These are phyloP conservation scores for Hoplias malabaricus DNA, from an alignment of 2,113 vertebrate species.

Conservation along the genomic window DNA sequence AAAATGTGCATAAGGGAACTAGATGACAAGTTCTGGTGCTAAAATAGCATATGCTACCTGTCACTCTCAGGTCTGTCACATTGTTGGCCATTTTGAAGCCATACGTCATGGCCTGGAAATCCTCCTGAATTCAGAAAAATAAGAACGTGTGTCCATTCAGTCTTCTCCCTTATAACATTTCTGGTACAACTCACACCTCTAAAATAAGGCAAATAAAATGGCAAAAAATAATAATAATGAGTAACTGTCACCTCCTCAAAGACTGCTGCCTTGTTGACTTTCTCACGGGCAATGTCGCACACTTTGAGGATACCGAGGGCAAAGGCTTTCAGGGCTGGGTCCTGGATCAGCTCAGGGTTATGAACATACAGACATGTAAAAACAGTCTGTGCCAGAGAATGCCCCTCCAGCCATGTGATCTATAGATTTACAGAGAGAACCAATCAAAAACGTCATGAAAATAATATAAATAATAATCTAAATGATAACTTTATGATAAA, in stretches of 20 bases:
- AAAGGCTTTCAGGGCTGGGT: slow-evolving; percentile 96
- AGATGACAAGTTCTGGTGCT: neutral
- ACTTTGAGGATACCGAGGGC: slow-evolving; percentile 96
- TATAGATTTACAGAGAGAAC: slow-evolving; percentile 55
- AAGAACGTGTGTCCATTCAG: too few relatives aligned
- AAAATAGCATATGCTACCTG: slow-evolving; percentile 74
- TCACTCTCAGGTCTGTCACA: slow-evolving; percentile 96
- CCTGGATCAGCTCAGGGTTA: slow-evolving; percentile 96
- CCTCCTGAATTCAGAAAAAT: slow-evolving; percentile 77
- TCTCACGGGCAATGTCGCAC: slow-evolving; percentile 96
- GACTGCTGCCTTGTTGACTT: slow-evolving; percentile 98
- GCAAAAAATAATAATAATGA: neutral
- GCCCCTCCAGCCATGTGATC: slow-evolving; percentile 98
- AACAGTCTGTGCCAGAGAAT: slow-evolving; percentile 96
- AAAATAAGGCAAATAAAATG: neutral
- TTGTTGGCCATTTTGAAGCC: slow-evolving; percentile 99
- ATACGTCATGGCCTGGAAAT: slow-evolving; percentile 99
- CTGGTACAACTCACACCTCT: too few relatives aligned
- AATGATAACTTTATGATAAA: too few relatives aligned
- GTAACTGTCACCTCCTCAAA: slow-evolving; percentile 90
- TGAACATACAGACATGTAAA: slow-evolving; percentile 99
- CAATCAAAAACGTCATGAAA: slow-evolving; percentile 7
- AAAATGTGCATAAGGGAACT: neutral
- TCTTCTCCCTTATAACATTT: too few relatives aligned
- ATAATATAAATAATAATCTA: neutral